Base-by-base conservation (phyloP, 2,888 invertebrate species). In the Leptura quadrifasciata region DNA sequence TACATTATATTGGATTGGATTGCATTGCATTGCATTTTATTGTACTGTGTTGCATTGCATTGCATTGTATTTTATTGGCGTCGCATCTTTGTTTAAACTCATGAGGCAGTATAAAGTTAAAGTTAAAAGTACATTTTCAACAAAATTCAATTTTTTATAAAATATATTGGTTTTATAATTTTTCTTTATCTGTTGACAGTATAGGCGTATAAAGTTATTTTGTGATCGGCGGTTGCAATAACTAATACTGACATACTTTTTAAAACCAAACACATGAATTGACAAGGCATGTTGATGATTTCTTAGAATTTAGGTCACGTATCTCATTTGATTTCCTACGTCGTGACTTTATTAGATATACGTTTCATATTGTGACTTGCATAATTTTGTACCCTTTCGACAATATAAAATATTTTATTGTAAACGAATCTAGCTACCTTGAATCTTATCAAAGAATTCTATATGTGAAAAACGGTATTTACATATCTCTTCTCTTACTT, bases 291-390 rank as follows among this genome's bases (percentile, higher is more conserved):
- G n/a, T 47, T 47, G 47, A 47, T n/a, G 47, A 47, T n/a, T 5
- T 47, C n/a, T 47, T 47, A 47, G 5, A 47, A 47, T 47, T 47
- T n/a, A n/a, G 47, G 47, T 47, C 47, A 47, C 47, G 47, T 47
- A 47, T 47, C 17, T n/a, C n/a, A 47, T 47, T n/a, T 47, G 47
- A 47, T 47, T 47, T 47, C n/a, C 47, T n/a, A 47, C 39, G 47
- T n/a, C 6, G 47, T 17, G 47, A 6, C 17, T 47, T 47, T 47
- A 47, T 47, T 47, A 47, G 47, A 47, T 47, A 47, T 47, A 47
- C 47, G 47, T 47, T 47, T 47, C n/a, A 47, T 47, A 47, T 47
- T 47, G 47, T 47, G 47, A 47, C 47, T 47, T n/a, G 47, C 47
- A 47, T 47, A 47, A 47, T 47, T 47, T n/a, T n/a, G 5, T 47